Evolutionary conservation across 37 sponge, comb jelly and placozoan species (phyloP).

Genomic region (Hormiphora californensis): DNA sequence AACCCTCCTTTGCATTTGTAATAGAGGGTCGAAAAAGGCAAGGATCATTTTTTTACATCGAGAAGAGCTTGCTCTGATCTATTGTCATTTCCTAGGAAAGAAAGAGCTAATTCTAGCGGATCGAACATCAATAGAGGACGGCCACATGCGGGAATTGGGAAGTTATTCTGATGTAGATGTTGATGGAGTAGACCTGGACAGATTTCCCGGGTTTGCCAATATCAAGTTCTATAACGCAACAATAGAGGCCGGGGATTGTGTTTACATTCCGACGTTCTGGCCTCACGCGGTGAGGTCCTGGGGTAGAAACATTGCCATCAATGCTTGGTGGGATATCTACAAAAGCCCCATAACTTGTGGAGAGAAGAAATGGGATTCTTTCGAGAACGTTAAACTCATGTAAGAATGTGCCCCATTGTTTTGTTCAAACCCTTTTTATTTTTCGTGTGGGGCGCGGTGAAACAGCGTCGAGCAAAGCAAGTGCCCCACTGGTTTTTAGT

Average conservation of each 20-base stretch:
- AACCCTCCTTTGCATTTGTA: too few species aligned
- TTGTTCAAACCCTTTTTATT: too few species aligned
- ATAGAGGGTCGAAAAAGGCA: too few species aligned
- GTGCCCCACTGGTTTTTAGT: too few species aligned
- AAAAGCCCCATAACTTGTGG: too few species aligned
- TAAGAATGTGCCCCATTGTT: too few species aligned
- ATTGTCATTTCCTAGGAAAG: constrained; percentile 20
- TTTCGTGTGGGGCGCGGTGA: too few species aligned
- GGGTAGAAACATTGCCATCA: constrained; percentile 41
- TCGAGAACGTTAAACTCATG: too few species aligned
- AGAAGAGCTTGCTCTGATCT: too few species aligned
- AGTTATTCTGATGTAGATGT: constrained; percentile 6
- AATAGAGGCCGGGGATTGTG: constrained; percentile 30
- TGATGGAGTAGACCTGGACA: not conserved
- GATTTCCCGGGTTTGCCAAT: not conserved
- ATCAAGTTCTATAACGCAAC: constrained; percentile 46
- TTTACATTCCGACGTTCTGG: constrained; percentile 45
- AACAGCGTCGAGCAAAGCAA: too few species aligned
- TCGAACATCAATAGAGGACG: not conserved
- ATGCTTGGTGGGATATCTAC: constrained; percentile 52
- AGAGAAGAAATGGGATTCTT: too few species aligned
- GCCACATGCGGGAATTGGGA: not conserved
- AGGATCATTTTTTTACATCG: too few species aligned
- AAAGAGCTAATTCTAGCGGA: constrained; percentile 32
- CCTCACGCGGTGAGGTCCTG: constrained; percentile 13